Conservation (phyloP, 2,113 vertebrate species). For the Prolemur simus region DNA sequence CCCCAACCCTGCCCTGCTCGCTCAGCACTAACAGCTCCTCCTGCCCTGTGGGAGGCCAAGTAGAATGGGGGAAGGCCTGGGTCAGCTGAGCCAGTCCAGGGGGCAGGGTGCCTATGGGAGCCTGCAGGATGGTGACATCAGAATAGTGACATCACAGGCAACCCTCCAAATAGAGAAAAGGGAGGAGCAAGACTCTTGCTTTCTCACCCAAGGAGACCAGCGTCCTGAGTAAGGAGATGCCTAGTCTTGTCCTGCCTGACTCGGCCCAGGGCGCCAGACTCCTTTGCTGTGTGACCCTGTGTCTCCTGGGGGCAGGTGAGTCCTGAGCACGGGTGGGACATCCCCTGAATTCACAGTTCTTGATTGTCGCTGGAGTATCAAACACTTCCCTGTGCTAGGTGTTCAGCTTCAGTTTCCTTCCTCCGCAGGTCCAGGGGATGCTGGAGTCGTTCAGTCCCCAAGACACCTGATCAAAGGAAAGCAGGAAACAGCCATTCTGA, state of each 20-base stretch:
- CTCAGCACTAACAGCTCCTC: neutral
- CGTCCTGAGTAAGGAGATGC: neutral
- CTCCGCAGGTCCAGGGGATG: neutral
- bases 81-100: neutral
- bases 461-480: neutral
- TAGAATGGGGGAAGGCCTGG: fast-evolving
- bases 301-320: slow-evolving; percentile 22
- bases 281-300: neutral
- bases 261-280: neutral
- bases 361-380: fast-evolving
- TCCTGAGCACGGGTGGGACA: neutral
- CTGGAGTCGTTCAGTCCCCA: neutral
- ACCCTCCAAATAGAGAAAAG: neutral
- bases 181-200: neutral
- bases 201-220: neutral
- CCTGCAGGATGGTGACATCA: neutral
- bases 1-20: fast-evolving
- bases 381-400: fast-evolving
- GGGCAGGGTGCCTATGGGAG: fast-evolving
- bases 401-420: neutral
- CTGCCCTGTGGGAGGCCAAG: fast-evolving
- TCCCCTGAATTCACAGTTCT: neutral
- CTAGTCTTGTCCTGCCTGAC: fast-evolving
- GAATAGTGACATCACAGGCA: neutral
- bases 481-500: neutral